Conservation (phyloP, 2,888 invertebrate species). For the Muscina levida region DNA sequence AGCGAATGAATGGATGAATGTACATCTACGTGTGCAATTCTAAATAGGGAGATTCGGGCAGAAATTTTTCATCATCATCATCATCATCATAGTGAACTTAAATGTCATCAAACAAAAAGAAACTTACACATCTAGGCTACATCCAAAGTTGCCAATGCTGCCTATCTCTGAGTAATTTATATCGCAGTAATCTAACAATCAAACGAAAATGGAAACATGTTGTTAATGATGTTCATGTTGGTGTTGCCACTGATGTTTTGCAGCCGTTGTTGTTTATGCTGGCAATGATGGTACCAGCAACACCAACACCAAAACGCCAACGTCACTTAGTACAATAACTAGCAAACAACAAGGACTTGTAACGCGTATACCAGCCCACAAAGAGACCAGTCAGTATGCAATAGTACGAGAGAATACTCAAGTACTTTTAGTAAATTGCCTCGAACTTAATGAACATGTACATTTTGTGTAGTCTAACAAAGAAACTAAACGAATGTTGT, state of each 20-base stretch:
- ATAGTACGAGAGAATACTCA: background rate
- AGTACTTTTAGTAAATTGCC: constrained; percentile 10
- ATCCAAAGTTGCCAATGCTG: background rate
- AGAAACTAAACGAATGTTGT: too few species aligned
- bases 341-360: background rate
- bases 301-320: background rate
- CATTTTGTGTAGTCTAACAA: too few species aligned
- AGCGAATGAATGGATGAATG: background rate
- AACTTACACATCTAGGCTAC: background rate
- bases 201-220: constrained; percentile 7
- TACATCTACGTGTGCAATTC: background rate
- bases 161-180: constrained; percentile 2
- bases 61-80: background rate
- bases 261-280: constrained; percentile 12
- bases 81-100: background rate
- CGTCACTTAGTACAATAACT: background rate
- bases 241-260: constrained; percentile 2
- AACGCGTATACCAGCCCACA: background rate
- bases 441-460: constrained; percentile 24
- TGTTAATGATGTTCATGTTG: constrained; percentile 27
- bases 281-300: constrained; percentile 16
- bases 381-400: background rate
- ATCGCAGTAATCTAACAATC: background rate
- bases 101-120: background rate
- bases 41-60: background rate